These are phyloP conservation scores for Characodon lateralis DNA, from an alignment of 2,797 vertebrate genomes.

Conservation along the genomic window DNA sequence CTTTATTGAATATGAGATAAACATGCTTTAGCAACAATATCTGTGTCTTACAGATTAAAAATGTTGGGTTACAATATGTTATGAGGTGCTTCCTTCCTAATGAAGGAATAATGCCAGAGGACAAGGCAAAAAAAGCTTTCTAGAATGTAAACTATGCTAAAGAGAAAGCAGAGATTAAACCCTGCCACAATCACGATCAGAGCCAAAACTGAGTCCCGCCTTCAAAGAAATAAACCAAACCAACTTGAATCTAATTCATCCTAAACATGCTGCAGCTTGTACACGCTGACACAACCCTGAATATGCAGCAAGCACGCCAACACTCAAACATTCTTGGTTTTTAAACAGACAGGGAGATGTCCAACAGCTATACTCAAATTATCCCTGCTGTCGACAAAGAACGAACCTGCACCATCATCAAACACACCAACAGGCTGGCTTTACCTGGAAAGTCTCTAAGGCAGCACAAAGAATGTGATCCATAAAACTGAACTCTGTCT, in stretches of 20 bases:
- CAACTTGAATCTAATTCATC: not conserved
- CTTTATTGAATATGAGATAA: too few species aligned
- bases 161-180: not conserved
- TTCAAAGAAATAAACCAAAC: not conserved
- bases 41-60: not conserved
- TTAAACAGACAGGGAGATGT: not conserved
- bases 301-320: not conserved
- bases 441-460: conserved; percentile 4
- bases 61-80: not conserved
- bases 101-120: not conserved
- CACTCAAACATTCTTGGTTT: conserved; percentile 4
- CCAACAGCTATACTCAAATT: too few species aligned
- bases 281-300: conserved; percentile 1
- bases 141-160: not conserved
- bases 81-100: too few species aligned
- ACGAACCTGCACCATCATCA: not conserved
- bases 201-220: not conserved
- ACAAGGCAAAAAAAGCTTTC: not conserved
- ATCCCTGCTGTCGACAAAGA: not conserved
- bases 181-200: not conserved
- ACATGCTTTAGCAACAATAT: not conserved
- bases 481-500: not conserved
- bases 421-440: conserved; percentile 4
- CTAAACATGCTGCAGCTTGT: conserved; percentile 19
- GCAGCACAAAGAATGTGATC: not conserved